Base-by-base conservation (phyloP, 2,888 invertebrate genomes). In the Leucozona laternaria region DNA sequence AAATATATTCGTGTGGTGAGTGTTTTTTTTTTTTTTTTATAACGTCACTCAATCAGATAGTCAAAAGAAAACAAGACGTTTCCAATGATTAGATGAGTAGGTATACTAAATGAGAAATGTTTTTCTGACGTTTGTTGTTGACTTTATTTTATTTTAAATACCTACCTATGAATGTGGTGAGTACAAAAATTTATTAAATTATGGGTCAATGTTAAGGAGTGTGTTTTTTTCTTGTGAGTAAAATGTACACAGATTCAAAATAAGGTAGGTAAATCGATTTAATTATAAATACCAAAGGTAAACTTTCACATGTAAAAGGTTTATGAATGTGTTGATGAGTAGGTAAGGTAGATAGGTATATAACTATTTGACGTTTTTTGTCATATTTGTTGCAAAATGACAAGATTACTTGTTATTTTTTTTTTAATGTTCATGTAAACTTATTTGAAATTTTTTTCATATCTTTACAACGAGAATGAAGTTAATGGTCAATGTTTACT, bases 1-100 rank as follows among this genome's bases (percentile, higher is more conserved):
- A 45, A 68, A 78, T 20, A 71, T 66, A 77, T 80, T 71, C 37
- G 40, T 66, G 17, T 43, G 17, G 5, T 43, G 57, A 68, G 43
- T 50, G 37, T 40, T 73, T 60, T 48, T 28, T 22, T 17, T 25
- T 13, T 53, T 37, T 72, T n/a, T n/a, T n/a, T n/a, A n/a, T 66
- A 58, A 58, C 66, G 66, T 76, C 71, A 71, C 48, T 37, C 10
- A 20, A 4, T 15, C 34, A 66, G 50, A 40, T 53, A 57, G 55
- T 55, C 43, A 64, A 57, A 53, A 25, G 20, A 28, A 43, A 55
- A 71, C 10, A 25, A 71, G 37, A 40, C n/a, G 48, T 25, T 45
- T 58, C 43, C 20, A 53, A 50, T 53, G 31, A 60, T 43, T 78
- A 22, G 20, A 34, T 6, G 6, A 5, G 28, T 28, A 28, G 28